Conservation (phyloP, 2,797 vertebrate genomes). For the Acanthurus tractus region DNA sequence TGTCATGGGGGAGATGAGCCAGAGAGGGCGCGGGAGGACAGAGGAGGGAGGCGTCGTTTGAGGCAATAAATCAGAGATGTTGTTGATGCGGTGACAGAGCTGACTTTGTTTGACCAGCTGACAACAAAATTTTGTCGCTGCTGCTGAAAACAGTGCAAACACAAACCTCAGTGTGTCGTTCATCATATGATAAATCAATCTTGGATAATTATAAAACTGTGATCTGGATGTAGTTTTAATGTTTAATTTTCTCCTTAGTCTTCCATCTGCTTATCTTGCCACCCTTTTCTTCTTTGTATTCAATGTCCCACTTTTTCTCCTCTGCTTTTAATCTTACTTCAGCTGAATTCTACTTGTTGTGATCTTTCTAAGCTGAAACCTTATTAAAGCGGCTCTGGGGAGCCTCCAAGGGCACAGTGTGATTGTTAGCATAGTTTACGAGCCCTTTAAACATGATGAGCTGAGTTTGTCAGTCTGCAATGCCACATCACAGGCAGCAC, state of each 20-base stretch:
- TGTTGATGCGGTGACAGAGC: slow-evolving; percentile 53
- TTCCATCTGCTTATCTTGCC: too few species aligned
- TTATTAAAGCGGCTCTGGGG: slow-evolving; percentile 3
- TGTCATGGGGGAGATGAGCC: slow-evolving; percentile 39
- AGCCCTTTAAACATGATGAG: slow-evolving; percentile 25
- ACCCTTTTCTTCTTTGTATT: neutral
- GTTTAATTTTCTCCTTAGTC: too few species aligned
- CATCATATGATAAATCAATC: neutral
- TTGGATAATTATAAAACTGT: slow-evolving; percentile 15
- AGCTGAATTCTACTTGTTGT: neutral
- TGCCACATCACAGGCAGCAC: slow-evolving; percentile 14
- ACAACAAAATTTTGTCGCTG: slow-evolving; percentile 36
- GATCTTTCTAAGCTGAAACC: slow-evolving; percentile 3
- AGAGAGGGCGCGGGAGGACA: slow-evolving; percentile 37
- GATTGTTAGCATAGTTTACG: slow-evolving; percentile 24
- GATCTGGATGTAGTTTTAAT: neutral
- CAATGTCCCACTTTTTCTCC: neutral
- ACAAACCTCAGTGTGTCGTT: slow-evolving; percentile 4
- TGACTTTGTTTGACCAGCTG: slow-evolving; percentile 59
- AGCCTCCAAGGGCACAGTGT: slow-evolving; percentile 17
- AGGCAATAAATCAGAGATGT: slow-evolving; percentile 61
- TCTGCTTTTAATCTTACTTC: neutral
- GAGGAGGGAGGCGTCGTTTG: slow-evolving; percentile 33
- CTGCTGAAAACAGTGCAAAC: slow-evolving; percentile 35
- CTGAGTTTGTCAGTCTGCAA: slow-evolving; percentile 19